Percentiles rank a stretch among this genome's conserved stretches.
Conservation (phyloP, 2,888 invertebrate genomes). For the Balanococcus diminutus region DNA sequence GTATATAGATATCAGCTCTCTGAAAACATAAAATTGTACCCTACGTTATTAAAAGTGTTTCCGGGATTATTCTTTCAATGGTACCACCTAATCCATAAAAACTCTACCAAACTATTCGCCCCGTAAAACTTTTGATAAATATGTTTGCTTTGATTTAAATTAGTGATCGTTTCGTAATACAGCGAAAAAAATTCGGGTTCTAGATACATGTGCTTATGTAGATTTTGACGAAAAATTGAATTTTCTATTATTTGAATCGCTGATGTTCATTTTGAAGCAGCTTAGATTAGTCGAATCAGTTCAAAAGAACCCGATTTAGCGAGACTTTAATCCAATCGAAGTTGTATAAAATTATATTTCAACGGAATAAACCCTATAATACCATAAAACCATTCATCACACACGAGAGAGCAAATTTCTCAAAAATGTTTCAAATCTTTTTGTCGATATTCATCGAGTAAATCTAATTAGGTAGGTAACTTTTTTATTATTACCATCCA, state of each 20-base stretch:
- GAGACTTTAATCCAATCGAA: not conserved
- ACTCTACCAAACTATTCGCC: not conserved
- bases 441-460: not conserved
- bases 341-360: not conserved
- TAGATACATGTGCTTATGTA: no score
- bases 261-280: not conserved
- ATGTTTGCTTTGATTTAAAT: not conserved
- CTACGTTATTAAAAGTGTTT: not conserved
- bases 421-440: not conserved
- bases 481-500: not conserved
- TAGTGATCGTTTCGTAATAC: not conserved
- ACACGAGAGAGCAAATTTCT: not conserved
- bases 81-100: not conserved
- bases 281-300: not conserved
- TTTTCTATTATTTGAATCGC: not conserved
- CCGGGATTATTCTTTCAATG: not conserved
- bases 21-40: not conserved
- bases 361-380: not conserved
- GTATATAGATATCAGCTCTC: no score
- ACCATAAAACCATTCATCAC: not conserved
- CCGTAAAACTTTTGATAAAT: not conserved
- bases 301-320: not conserved
- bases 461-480: not conserved
- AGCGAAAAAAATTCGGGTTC: not conserved
- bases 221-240: not conserved